Conservation (phyloP, 2,113 vertebrate genomes). For the Machaerirhynchus nigripectus region DNA sequence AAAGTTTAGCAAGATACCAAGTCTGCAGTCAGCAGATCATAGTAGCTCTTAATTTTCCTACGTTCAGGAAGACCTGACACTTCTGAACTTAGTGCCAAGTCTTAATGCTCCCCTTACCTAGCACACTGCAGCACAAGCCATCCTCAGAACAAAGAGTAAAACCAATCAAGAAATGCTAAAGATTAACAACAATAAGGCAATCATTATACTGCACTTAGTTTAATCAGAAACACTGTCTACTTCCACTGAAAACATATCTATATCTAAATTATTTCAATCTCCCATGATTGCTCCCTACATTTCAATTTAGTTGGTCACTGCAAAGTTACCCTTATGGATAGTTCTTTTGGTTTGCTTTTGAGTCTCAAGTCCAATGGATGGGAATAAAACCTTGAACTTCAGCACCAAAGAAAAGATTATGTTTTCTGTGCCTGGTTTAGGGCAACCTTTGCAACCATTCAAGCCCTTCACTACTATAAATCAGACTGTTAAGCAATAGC, state of each 20-base stretch:
- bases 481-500: background rate
- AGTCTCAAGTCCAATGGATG: background rate
- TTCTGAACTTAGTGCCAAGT: background rate
- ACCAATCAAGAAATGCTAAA: background rate
- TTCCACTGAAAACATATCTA: background rate
- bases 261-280: background rate
- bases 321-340: background rate
- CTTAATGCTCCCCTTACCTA: background rate
- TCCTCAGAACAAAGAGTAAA: background rate
- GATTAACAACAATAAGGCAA: background rate
- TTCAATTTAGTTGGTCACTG: background rate
- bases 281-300: background rate
- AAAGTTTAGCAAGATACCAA: background rate
- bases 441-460: background rate
- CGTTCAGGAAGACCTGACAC: rapidly evolving
- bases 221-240: background rate
- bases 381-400: background rate
- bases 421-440: background rate
- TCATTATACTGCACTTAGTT: background rate
- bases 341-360: background rate
- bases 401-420: background rate
- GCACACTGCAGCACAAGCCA: background rate
- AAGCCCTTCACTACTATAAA: background rate
- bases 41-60: background rate
- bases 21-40: background rate